These are phyloP conservation scores for Heliornis fulica DNA, from an alignment of 2,113 vertebrate species.

Conservation along the genomic window DNA sequence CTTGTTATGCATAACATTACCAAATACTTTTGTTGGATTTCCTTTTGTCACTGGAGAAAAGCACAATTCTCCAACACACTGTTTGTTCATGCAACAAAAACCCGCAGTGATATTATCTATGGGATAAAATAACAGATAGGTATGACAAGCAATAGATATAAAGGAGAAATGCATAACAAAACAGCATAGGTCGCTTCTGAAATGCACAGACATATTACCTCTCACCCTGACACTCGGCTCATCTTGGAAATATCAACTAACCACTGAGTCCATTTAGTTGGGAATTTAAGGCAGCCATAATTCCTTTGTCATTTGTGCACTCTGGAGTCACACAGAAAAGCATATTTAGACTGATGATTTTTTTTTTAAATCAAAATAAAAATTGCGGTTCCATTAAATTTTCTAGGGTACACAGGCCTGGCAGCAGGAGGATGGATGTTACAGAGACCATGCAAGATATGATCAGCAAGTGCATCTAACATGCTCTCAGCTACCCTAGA, in stretches of 20 bases:
- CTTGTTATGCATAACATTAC: not conserved
- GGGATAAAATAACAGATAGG: not conserved
- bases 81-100: not conserved
- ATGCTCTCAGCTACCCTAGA: not conserved
- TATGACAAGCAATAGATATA: not conserved
- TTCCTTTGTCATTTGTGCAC: not conserved
- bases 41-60: not conserved
- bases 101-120: not conserved
- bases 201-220: not conserved
- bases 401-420: not conserved
- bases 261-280: rapidly evolving
- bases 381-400: not conserved
- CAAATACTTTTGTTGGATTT: not conserved
- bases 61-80: not conserved
- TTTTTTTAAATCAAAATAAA: no score
- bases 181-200: not conserved
- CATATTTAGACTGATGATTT: no score
- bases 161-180: not conserved
- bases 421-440: not conserved
- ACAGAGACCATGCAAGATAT: not conserved
- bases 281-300: not conserved
- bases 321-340: not conserved
- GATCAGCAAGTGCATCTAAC: not conserved
- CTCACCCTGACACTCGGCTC: not conserved
- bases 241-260: not conserved